Conservation (phyloP, 2,113 vertebrate genomes). For the Brachionichthys hirsutus region DNA sequence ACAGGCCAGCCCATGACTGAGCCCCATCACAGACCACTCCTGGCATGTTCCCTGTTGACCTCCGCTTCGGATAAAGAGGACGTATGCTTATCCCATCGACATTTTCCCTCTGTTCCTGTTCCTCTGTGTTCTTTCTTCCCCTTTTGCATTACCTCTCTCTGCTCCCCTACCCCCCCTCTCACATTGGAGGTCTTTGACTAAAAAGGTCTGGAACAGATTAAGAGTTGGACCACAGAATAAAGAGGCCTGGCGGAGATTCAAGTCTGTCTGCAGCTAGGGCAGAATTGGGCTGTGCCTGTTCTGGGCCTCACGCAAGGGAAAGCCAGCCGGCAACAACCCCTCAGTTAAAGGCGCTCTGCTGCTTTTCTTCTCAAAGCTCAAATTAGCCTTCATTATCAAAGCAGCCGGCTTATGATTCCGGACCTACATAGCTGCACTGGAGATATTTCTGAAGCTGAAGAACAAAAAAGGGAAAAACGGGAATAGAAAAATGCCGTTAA, state of each 20-base stretch:
- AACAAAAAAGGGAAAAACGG: slow-evolving; percentile 8
- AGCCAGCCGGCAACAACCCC: slow-evolving; percentile 69
- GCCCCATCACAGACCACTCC: slow-evolving; percentile 37
- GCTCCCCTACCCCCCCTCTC: slow-evolving; percentile 70
- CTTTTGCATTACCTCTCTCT: slow-evolving; percentile 55
- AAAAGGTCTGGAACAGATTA: slow-evolving; percentile 99
- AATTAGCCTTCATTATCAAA: slow-evolving; percentile 77
- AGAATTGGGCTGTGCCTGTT: slow-evolving; percentile 70
- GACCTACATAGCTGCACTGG: slow-evolving; percentile 45
- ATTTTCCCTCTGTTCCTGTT: slow-evolving; percentile 63
- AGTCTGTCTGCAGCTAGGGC: slow-evolving; percentile 88
- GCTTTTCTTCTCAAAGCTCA: slow-evolving; percentile 73
- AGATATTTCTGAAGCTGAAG: slow-evolving; percentile 4
- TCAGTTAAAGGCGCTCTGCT: slow-evolving; percentile 73
- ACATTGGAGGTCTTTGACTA: slow-evolving; percentile 89
- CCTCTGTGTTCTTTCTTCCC: slow-evolving; percentile 57
- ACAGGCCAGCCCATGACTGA: slow-evolving; percentile 29
- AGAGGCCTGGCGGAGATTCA: slow-evolving; percentile 89
- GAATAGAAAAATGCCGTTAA: neutral
- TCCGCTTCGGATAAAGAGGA: slow-evolving; percentile 61
- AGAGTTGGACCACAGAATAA: slow-evolving; percentile 88
- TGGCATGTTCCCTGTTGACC: slow-evolving; percentile 51
- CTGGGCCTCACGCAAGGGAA: slow-evolving; percentile 87
- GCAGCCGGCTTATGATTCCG: slow-evolving; percentile 66
- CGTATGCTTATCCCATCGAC: slow-evolving; percentile 70